phyloP scores from a whole-genome alignment of 1,140 invertebrate genomes.

The Leptopilina clavipes region DNA sequence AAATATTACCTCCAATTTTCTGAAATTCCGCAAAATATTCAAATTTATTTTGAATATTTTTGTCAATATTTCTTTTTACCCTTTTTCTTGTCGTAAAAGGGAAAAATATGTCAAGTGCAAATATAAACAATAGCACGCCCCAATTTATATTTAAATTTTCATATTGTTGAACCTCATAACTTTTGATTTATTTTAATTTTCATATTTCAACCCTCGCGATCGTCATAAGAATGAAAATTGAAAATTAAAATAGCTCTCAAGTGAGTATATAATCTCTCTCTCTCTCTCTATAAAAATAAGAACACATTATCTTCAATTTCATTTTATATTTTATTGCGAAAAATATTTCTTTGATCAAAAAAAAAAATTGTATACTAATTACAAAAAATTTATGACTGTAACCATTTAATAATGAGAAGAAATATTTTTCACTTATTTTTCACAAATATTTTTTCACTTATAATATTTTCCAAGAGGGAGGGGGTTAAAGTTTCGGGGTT shows the following conservation, averaged over 20 bases:
- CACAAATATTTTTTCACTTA: no score
- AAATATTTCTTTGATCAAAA: background rate
- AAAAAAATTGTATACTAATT: constrained; percentile 3
- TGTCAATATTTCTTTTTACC: no score
- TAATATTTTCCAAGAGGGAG: no score
- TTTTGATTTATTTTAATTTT: constrained; percentile 8
- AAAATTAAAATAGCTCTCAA: constrained; percentile 7
- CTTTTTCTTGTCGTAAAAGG: no score
- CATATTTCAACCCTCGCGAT: constrained; percentile 11
- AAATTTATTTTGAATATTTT: no score
- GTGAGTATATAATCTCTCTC: background rate
- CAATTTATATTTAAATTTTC: constrained; percentile 17
- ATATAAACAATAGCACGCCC: background rate
- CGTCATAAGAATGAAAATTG: background rate
- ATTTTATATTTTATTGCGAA: constrained; percentile 1
- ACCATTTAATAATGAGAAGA: no score
- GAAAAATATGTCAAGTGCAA: background rate
- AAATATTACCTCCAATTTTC: no score
- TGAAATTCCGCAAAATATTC: no score
- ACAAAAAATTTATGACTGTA: background rate
- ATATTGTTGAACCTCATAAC: constrained; percentile 1
- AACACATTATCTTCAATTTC: background rate
- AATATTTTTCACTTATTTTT: no score
- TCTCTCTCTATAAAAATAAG: no score
- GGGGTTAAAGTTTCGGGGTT: no score